Evolutionary conservation across 2,888 invertebrate species (phyloP), one percentile per base, ranked within the genome.

Genomic region (Melanophora roralis): DNA sequence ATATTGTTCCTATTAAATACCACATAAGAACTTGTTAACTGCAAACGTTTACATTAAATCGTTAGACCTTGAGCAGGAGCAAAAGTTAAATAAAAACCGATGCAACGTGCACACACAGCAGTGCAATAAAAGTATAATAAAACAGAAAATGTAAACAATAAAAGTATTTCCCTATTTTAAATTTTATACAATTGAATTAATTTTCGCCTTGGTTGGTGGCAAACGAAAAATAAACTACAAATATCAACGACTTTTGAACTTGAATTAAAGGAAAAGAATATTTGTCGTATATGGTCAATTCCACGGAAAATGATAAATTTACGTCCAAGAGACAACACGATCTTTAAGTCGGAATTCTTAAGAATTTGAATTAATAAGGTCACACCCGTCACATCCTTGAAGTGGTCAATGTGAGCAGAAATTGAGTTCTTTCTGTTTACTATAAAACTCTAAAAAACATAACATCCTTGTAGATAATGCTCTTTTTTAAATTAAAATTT

Each of bases 231-330:
- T 67, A 40, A 69, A 57, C 65, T 73, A 14, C 21, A 73, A 62
- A 62, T 62, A 75, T 45, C 47, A 71, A 76, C 72, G 80, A 73
- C 80, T 68, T 80, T 77, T 80, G 80, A 80, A 80, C 80, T 80
- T 80, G 80, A 80, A 80, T 80, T 80, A 57, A 27, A 55, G 67
- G 53, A 80, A 76, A n/a, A n/a, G n/a, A n/a, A n/a, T n/a, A n/a
- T n/a, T n/a, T n/a, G n/a, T n/a, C n/a, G n/a, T n/a, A n/a, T n/a
- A n/a, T n/a, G n/a, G n/a, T n/a, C n/a, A n/a, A n/a, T n/a, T n/a
- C n/a, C n/a, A n/a, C n/a, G n/a, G n/a, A n/a, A n/a, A n/a, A n/a
- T n/a, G n/a, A n/a, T n/a, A n/a, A n/a, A n/a, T n/a, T n/a, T n/a
- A n/a, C n/a, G n/a, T n/a, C n/a, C n/a, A n/a, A n/a, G n/a, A n/a